Evolutionary conservation across 2,888 invertebrate genomes (phyloP).

Genomic region (Eledona agricola): DNA sequence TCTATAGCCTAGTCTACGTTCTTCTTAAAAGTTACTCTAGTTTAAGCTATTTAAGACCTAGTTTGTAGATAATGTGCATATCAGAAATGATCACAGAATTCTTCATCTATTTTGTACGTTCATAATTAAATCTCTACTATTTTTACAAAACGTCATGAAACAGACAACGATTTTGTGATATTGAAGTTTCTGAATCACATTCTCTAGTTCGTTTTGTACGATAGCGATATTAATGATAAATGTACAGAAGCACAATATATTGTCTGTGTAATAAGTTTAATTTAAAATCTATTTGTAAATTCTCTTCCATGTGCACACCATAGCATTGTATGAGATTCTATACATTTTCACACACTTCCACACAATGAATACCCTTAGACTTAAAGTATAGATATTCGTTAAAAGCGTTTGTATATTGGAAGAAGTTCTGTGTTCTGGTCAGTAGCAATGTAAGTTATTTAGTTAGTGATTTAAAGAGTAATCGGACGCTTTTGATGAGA

Average conservation of each 20-base stretch:
- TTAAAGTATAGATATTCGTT: slow-evolving; percentile 6
- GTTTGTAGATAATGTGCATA: slow-evolving; percentile 20
- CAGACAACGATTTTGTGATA: slow-evolving; percentile 20
- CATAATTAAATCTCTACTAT: slow-evolving; percentile 3
- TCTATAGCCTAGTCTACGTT: slow-evolving; percentile 22
- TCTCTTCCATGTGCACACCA: slow-evolving; percentile 25
- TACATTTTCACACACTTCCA: slow-evolving; percentile 35
- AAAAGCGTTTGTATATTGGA: slow-evolving; percentile 14
- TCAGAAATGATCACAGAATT: slow-evolving; percentile 27
- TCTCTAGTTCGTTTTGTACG: slow-evolving; percentile 23
- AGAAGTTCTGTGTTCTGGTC: slow-evolving; percentile 14
- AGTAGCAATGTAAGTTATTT: slow-evolving; percentile 17
- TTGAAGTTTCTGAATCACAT: slow-evolving; percentile 26
- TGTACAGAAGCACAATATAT: slow-evolving; percentile 26
- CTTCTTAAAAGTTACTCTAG: slow-evolving; percentile 35
- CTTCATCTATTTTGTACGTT: slow-evolving; percentile 1
- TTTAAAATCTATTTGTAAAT: slow-evolving; percentile 20
- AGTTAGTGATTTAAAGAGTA: slow-evolving; percentile 8
- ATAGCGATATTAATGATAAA: slow-evolving; percentile 18
- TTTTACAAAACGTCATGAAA: slow-evolving; percentile 6
- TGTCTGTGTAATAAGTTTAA: slow-evolving; percentile 13
- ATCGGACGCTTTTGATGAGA: slow-evolving; percentile 9
- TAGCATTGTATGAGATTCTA: slow-evolving; percentile 13
- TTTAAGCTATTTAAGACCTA: slow-evolving; percentile 23
- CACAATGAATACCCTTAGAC: slow-evolving; percentile 1